Conservation (phyloP, 2,888 invertebrate genomes). For the Muschampia plurimacula region DNA sequence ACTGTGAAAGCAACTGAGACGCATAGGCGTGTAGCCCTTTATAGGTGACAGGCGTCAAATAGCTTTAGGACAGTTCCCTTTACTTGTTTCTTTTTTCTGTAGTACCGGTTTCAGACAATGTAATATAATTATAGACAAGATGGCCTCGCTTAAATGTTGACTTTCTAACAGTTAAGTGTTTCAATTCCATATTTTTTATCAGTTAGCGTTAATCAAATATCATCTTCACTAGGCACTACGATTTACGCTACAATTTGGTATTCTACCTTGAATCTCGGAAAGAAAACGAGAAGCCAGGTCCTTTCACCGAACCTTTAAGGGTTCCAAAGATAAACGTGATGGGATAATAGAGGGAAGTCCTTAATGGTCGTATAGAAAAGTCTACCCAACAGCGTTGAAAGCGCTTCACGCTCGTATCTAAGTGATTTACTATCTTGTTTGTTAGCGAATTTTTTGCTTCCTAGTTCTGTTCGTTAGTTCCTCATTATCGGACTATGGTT, state of each 20-base stretch:
- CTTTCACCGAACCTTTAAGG: not conserved
- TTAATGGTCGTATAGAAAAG: not conserved
- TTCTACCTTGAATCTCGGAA: not conserved
- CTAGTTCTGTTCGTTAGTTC: not conserved
- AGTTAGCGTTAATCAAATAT: too few relatives aligned
- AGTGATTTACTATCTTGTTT: slow-evolving; percentile 4
- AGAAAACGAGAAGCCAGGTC: not conserved
- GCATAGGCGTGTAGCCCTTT: too few relatives aligned
- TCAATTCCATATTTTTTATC: too few relatives aligned
- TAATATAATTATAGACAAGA: too few relatives aligned
- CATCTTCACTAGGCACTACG: not conserved
- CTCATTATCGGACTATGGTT: not conserved
- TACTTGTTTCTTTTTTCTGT: too few relatives aligned
- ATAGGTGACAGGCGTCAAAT: too few relatives aligned
- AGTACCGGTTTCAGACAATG: too few relatives aligned
- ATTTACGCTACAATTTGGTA: not conserved
- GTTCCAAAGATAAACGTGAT: slow-evolving; percentile 1
- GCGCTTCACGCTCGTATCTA: not conserved
- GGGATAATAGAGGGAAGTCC: slow-evolving; percentile 5
- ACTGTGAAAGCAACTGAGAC: too few relatives aligned
- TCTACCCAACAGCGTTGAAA: not conserved
- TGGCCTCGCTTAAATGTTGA: too few relatives aligned
- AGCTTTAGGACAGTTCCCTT: too few relatives aligned
- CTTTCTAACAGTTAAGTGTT: too few relatives aligned
- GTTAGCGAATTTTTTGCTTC: slow-evolving; percentile 2